Conservation (phyloP, 2,797 vertebrate species). For the Anniella stebbinsi region DNA sequence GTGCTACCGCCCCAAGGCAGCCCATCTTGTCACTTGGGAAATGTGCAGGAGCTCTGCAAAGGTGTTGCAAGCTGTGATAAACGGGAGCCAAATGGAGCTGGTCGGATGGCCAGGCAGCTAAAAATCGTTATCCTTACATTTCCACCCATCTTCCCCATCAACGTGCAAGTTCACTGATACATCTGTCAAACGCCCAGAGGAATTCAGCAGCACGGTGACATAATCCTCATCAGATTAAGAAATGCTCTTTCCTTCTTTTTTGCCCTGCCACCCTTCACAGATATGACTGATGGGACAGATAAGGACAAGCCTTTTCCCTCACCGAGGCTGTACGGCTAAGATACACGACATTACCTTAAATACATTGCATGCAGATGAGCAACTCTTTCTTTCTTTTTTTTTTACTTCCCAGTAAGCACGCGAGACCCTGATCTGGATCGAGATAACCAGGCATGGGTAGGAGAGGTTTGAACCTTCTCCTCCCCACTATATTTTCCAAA, state of each 20-base stretch:
- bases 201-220: neutral
- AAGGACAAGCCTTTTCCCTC: neutral
- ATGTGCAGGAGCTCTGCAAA: rapidly evolving
- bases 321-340: too few species aligned
- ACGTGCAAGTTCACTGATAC: neutral
- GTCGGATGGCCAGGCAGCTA: neutral
- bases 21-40: neutral
- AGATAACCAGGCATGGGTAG: too few species aligned
- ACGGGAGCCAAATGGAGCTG: neutral
- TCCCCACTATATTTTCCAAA: too few species aligned
- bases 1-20: neutral
- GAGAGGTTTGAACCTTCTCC: too few species aligned
- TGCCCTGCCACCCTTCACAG: neutral
- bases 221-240: neutral
- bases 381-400: too few species aligned
- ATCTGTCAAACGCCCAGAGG: neutral
- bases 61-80: neutral
- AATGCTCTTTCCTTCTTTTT: neutral
- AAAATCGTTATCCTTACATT: neutral
- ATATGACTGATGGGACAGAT: neutral
- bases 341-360: too few species aligned
- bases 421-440: too few species aligned
- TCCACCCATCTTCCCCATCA: neutral
- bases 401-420: too few species aligned
- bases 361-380: too few species aligned